Evolutionary conservation across 2,888 invertebrate genomes (phyloP).

Genomic region (Epistrophe eligans): DNA sequence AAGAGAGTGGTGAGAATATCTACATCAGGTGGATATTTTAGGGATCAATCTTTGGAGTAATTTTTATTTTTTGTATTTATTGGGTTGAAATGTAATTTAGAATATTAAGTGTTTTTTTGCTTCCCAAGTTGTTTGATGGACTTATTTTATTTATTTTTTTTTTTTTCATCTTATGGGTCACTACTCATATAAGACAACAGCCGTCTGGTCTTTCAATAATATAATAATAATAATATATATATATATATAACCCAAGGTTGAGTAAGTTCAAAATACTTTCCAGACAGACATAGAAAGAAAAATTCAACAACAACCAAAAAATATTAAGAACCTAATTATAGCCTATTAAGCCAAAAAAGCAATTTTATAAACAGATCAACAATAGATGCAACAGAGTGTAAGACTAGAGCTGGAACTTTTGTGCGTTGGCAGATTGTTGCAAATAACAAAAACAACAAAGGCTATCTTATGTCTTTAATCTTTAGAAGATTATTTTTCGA

Average conservation of each 20-base stretch:
- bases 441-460: neutral
- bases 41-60: neutral
- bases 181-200: neutral
- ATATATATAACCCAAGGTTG: neutral
- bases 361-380: neutral
- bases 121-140: neutral
- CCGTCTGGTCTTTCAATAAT: neutral
- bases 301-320: neutral
- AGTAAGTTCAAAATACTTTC: constrained; percentile 10
- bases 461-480: neutral
- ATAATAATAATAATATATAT: neutral
- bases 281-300: neutral
- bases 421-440: neutral
- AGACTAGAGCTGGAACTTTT: neutral
- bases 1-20: constrained; percentile 45
- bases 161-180: constrained; percentile 11
- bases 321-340: neutral
- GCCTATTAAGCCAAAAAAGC: neutral
- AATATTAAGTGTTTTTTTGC: constrained; percentile 12
- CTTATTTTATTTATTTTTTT: no score
- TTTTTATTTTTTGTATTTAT: neutral
- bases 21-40: constrained; percentile 54
- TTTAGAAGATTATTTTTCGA: neutral
- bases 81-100: constrained; percentile 23
- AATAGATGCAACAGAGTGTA: neutral